phyloP scores from a whole-genome alignment of 2,113 vertebrate genomes.

The Atlantisia rogersi region DNA sequence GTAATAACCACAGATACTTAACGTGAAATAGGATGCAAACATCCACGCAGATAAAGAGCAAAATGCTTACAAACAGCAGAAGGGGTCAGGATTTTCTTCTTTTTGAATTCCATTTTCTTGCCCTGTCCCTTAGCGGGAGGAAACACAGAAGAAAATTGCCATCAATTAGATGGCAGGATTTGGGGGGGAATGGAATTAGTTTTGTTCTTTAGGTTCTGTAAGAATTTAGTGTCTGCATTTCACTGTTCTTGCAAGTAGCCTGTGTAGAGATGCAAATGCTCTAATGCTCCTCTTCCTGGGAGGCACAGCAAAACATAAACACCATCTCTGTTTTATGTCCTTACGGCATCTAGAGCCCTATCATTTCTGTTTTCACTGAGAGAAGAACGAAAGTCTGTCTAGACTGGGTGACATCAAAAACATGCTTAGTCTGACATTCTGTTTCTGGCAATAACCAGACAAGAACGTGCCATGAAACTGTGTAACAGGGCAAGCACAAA shows the following conservation, averaged over 20 bases:
- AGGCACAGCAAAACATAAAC: not conserved
- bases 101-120: not conserved
- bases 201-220: not conserved
- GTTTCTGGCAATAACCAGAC: not conserved
- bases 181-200: not conserved
- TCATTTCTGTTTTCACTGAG: not conserved
- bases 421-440: not conserved
- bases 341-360: not conserved
- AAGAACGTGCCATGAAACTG: not conserved
- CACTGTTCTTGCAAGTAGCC: not conserved
- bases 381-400: not conserved
- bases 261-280: not conserved
- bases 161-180: not conserved
- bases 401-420: not conserved
- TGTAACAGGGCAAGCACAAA: not conserved
- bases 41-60: not conserved
- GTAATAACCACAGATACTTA: not conserved
- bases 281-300: not conserved
- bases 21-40: not conserved
- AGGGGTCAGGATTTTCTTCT: not conserved
- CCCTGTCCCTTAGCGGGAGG: not conserved
- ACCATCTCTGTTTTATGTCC: not conserved
- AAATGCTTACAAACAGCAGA: not conserved
- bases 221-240: not conserved
- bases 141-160: not conserved